phyloP scores from a whole-genome alignment of 2,113 vertebrate genomes.

The Rana temporaria region DNA sequence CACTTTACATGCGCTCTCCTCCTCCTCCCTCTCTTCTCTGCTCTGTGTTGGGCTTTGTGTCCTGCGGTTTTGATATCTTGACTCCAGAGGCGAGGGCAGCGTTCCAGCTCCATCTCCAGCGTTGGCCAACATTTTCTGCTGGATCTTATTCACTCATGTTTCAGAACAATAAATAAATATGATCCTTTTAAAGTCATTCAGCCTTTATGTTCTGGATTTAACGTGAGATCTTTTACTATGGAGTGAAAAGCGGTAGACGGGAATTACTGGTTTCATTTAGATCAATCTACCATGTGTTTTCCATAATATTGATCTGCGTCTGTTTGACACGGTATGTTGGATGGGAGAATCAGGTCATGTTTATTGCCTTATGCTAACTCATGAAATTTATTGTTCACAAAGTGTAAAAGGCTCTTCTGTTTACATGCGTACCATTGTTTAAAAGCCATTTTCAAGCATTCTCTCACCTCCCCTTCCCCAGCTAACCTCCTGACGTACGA shows the following conservation, averaged over 20 bases:
- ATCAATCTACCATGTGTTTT: conserved; percentile 35
- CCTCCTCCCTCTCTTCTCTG: background rate
- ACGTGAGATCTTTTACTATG: background rate
- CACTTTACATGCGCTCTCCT: background rate
- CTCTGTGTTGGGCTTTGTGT: background rate
- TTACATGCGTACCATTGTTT: too few species aligned
- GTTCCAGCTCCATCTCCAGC: background rate
- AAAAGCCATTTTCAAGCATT: too few species aligned
- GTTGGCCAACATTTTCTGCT: background rate
- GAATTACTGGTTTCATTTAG: background rate
- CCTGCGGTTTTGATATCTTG: background rate
- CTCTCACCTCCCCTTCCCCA: too few species aligned
- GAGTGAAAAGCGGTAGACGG: background rate
- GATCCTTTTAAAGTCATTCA: background rate
- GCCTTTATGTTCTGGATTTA: conserved; percentile 2
- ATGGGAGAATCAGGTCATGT: conserved; percentile 5
- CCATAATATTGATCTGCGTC: conserved; percentile 11
- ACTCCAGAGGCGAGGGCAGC: background rate
- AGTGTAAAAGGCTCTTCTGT: background rate
- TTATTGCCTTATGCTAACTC: conserved; percentile 4
- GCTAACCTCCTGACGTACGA: too few species aligned
- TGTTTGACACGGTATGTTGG: conserved; percentile 15
- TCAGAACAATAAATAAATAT: conserved; percentile 20
- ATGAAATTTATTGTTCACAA: background rate
- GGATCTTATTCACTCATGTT: conserved; percentile 10